Base-by-base conservation (phyloP, 1,140 invertebrate genomes). In the Cepaea nemoralis region DNA sequence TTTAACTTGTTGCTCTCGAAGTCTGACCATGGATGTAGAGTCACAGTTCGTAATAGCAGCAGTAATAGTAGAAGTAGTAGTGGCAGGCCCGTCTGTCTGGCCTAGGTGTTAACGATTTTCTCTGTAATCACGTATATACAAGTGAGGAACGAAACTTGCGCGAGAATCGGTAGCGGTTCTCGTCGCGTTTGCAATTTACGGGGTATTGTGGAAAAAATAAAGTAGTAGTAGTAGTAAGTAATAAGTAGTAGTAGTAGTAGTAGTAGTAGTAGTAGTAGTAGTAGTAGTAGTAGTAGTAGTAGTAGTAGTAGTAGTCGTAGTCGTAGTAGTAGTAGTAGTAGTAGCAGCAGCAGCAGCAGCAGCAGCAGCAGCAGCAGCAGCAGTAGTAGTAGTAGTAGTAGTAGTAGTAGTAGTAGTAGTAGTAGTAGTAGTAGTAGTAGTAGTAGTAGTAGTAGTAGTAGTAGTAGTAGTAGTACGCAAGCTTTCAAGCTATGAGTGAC, bases 221-320 rank as follows among this genome's bases (percentile, higher is more conserved):
- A n/a, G 42, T 45, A 45, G 42, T 16, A 45, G 42, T 45, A 45
- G 42, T 76, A 76, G 74, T 76, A 76, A 42, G 45, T 6, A 10
- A 45, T 6, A 10, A 76, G 74, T 76, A 76, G 74, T 76, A 76
- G 74, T 76, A 76, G 40, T 76, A 76, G 74, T 76, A 76, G 74
- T 48, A 76, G 74, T 76, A 76, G 74, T 76, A 76, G 74, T 73
- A 73, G 70, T 73, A 73, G 70, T 73, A 73, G 70, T 73, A 73
- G 70, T 73, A 42, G 70, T 37, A 42, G 33, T 73, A 73, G 70
- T 73, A 73, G 70, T 73, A 39, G 35, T 73, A 73, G 70, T 73
- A 73, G 40, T 42, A 73, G 70, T 42, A 42, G 40, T 73, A 73
- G 40, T 76, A 48, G 74, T 55, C 19, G 74, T 45, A 48, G 74